Percentiles rank a stretch among this genome's conserved stretches.
Evolutionary conservation across 1,140 invertebrate species (phyloP).

Genomic region (Pemphigus obesinymphae): DNA sequence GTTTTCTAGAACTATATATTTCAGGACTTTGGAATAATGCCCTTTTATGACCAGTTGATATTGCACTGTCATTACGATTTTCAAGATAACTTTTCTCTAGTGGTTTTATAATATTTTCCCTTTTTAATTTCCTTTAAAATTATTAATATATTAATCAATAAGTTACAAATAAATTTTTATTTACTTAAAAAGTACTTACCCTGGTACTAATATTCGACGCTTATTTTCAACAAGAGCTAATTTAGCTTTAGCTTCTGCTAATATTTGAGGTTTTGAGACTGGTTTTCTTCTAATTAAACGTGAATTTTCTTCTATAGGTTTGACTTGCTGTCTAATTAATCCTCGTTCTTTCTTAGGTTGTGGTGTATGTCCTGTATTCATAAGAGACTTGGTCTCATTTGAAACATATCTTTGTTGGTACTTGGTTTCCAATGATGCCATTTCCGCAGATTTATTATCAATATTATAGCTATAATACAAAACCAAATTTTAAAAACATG

Average conservation of each 20-base stretch:
- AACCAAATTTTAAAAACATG: background rate
- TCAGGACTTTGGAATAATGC: constrained; percentile 37
- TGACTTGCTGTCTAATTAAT: background rate
- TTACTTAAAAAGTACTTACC: constrained; percentile 1
- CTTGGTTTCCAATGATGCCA: constrained; percentile 13
- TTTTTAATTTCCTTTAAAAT: constrained; percentile 26
- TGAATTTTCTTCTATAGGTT: background rate
- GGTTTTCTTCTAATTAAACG: constrained; percentile 25
- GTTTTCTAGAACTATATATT: constrained; percentile 22
- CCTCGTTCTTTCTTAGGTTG: constrained; percentile 13
- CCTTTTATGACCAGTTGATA: constrained; percentile 25
- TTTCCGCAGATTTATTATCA: constrained; percentile 25
- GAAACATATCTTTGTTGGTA: constrained; percentile 30
- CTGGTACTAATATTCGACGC: constrained; percentile 27
- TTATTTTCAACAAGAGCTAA: constrained; percentile 38
- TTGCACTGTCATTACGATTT: constrained; percentile 1
- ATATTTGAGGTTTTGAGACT: constrained; percentile 25
- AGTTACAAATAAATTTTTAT: background rate
- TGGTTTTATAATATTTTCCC: constrained; percentile 28
- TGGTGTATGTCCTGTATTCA: constrained; percentile 16
- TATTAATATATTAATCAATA: background rate
- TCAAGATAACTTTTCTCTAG: constrained; percentile 38
- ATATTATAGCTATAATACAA: constrained; percentile 15
- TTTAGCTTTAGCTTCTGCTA: constrained; percentile 33
- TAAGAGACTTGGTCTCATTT: constrained; percentile 27